phyloP scores from a whole-genome alignment of 1,140 invertebrate species.

The Procambarus virginalis region DNA sequence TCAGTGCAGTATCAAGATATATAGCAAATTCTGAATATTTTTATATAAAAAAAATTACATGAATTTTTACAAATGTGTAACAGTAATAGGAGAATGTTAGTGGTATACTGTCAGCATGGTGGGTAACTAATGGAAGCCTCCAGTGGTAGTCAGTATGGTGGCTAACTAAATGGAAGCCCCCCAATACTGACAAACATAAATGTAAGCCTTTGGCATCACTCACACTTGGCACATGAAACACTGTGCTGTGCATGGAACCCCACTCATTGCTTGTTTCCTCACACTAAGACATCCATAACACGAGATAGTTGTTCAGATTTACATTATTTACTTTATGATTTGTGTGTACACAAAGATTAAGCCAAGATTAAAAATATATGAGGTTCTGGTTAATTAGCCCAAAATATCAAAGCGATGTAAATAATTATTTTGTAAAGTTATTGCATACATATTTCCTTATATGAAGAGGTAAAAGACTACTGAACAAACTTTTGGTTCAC shows the following conservation, averaged over 20 bases:
- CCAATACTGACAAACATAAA: constrained; percentile 37
- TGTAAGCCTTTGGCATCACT: constrained; percentile 65
- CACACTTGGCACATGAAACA: constrained; percentile 61
- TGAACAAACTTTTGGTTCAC: too few relatives aligned
- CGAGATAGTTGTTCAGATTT: background rate
- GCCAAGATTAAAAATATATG: too few relatives aligned
- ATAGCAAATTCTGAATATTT: background rate
- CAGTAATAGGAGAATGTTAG: constrained; percentile 44
- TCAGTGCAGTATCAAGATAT: background rate
- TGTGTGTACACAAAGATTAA: too few relatives aligned
- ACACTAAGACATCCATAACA: background rate
- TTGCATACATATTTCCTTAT: too few relatives aligned
- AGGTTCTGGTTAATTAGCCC: too few relatives aligned
- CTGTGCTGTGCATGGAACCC: constrained; percentile 22
- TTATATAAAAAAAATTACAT: background rate
- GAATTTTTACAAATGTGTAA: background rate
- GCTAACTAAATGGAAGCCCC: background rate
- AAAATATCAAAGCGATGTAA: too few relatives aligned
- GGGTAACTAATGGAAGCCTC: background rate
- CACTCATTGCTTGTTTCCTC: background rate
- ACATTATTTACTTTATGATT: too few relatives aligned
- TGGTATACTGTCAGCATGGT: background rate
- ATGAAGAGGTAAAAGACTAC: too few relatives aligned
- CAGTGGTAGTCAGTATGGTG: background rate
- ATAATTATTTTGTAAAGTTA: too few relatives aligned